A percentile compares a stretch with the other conserved stretches of the same genome.
Evolutionary conservation across 1,140 invertebrate species (phyloP).

Genomic region (Nasonia giraulti): DNA sequence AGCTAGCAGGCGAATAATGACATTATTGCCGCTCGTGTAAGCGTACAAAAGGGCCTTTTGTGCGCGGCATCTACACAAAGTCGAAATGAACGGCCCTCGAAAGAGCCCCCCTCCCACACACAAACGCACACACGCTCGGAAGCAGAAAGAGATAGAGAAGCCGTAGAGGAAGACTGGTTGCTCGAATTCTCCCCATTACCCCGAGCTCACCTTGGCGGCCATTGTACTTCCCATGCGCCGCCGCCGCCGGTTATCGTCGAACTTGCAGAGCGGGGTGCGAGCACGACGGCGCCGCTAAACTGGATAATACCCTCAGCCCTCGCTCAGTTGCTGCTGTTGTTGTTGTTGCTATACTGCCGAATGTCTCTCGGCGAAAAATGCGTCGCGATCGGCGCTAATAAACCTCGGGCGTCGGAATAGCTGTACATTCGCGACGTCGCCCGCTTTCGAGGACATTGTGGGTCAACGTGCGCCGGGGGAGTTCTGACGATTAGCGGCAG

Average conservation of each 20-base stretch:
- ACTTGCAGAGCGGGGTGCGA: slow-evolving; percentile 16
- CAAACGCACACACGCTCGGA: background rate
- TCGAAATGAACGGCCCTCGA: no score
- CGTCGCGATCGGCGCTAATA: background rate
- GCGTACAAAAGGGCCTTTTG: slow-evolving; percentile 24
- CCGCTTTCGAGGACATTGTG: background rate
- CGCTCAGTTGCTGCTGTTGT: background rate
- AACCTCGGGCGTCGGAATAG: background rate
- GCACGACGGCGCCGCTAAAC: background rate
- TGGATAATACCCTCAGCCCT: slow-evolving; percentile 10
- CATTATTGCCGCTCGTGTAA: slow-evolving; percentile 33
- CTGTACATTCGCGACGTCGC: background rate
- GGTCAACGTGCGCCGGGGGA: background rate
- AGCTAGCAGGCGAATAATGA: slow-evolving; percentile 19
- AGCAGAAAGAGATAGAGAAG: background rate
- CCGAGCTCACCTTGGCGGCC: slow-evolving; percentile 32
- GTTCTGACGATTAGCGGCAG: background rate
- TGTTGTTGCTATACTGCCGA: no score
- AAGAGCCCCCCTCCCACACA: background rate
- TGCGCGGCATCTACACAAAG: background rate
- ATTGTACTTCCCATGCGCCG: slow-evolving; percentile 31
- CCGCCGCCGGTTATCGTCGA: slow-evolving; percentile 22
- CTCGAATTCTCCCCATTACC: slow-evolving; percentile 24
- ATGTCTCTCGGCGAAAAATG: background rate
- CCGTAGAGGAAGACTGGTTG: slow-evolving; percentile 3